Evolutionary conservation across 2,797 vertebrate species (phyloP).

Genomic region (Bufotes viridis): DNA sequence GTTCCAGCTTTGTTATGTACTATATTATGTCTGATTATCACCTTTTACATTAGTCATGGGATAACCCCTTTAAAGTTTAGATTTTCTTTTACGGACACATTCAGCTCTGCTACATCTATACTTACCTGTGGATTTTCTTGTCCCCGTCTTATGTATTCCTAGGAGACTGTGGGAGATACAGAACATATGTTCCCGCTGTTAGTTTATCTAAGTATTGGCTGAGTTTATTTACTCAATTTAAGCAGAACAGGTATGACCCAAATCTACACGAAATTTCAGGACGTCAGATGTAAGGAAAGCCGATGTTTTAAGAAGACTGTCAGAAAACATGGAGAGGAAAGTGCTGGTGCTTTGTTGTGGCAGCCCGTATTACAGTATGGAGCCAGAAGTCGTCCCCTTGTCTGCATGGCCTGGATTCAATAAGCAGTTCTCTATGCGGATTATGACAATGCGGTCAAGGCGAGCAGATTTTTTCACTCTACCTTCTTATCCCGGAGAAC

Average conservation of each 20-base stretch:
- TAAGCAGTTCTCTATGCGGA: constrained; percentile 89
- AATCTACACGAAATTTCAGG: constrained; percentile 67
- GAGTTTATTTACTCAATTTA: constrained; percentile 50
- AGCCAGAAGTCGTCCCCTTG: constrained; percentile 83
- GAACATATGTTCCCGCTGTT: not conserved
- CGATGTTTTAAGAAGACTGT: constrained; percentile 77
- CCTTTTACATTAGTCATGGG: too few species aligned
- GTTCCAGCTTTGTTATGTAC: too few species aligned
- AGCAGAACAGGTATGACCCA: constrained; percentile 49
- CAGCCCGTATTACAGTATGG: constrained; percentile 83
- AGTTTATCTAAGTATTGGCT: constrained; percentile 16
- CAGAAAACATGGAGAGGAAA: constrained; percentile 77
- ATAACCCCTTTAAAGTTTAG: not conserved
- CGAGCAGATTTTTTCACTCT: constrained; percentile 85
- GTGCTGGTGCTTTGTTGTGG: constrained; percentile 88
- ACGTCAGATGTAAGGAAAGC: constrained; percentile 72
- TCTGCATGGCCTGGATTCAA: constrained; percentile 92
- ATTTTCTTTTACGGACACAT: not conserved
- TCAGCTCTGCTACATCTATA: not conserved
- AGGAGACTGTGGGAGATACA: not conserved
- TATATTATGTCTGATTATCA: too few species aligned
- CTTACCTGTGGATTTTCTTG: not conserved
- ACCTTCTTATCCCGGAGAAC: constrained; percentile 85
- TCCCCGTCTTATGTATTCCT: too few species aligned
- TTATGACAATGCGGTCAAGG: constrained; percentile 91